Conservation (phyloP, 2,888 invertebrate genomes). For the Saturnia pavonia region DNA sequence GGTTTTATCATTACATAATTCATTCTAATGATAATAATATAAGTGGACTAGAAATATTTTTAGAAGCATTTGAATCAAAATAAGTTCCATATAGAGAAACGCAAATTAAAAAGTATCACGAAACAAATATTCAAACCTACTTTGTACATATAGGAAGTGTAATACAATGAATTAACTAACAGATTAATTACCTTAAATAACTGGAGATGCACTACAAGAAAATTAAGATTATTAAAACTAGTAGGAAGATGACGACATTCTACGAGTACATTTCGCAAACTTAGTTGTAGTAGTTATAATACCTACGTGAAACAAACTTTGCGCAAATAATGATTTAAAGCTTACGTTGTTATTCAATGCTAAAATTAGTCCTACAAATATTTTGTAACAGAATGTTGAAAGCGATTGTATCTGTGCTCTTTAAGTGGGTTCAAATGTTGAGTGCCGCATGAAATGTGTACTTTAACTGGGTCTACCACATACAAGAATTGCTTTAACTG, state of each 20-base stretch:
- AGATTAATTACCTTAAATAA: no score
- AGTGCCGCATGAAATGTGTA: conserved; percentile 48
- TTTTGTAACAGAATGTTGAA: conserved; percentile 24
- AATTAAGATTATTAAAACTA: background rate
- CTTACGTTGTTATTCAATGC: background rate
- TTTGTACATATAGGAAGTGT: no score
- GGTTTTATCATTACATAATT: no score
- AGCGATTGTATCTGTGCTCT: conserved; percentile 39
- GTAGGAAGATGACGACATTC: background rate
- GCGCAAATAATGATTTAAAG: conserved; percentile 11
- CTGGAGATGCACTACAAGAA: no score
- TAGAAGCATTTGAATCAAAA: no score
- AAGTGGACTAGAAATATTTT: no score
- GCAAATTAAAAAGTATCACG: no score
- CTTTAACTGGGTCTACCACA: conserved; percentile 47
- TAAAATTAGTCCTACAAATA: conserved; percentile 11
- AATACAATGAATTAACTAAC: no score
- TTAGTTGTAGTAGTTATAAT: conserved; percentile 10
- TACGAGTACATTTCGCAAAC: no score
- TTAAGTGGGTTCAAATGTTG: conserved; percentile 61
- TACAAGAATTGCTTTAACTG: conserved; percentile 44
- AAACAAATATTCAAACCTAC: no score
- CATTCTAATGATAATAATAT: no score
- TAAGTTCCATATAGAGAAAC: no score
- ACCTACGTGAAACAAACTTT: conserved; percentile 15